These are phyloP conservation scores for Microtus ochrogaster DNA, from an alignment of 2,113 vertebrate genomes.

Conservation along the genomic window DNA sequence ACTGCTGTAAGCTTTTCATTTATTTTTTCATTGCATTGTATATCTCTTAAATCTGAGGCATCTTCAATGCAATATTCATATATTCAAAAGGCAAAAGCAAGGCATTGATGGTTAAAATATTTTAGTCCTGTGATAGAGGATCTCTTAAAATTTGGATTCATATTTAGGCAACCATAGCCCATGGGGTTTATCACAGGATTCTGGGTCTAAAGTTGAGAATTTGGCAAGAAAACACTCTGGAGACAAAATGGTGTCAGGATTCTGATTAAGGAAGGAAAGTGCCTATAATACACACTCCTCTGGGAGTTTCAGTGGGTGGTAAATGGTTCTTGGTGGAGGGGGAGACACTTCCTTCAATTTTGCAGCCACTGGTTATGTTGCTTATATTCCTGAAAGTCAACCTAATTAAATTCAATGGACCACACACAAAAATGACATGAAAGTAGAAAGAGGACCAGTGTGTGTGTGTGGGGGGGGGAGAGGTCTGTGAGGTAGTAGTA, in stretches of 20 bases:
- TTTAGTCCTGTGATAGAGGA: neutral
- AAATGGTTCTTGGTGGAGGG: neutral
- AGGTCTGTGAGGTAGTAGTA: neutral
- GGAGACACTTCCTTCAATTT: neutral
- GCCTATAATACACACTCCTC: no score
- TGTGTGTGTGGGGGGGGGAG: no score
- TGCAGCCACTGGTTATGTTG: neutral
- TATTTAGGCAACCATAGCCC: neutral
- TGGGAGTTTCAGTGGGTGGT: neutral
- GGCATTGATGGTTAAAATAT: neutral
- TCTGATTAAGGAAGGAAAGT: neutral
- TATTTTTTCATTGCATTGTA: neutral
- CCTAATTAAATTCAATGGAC: neutral
- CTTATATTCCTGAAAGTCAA: neutral
- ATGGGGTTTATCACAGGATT: neutral
- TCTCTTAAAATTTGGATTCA: neutral
- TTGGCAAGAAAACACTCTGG: neutral
- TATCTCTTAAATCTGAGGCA: neutral
- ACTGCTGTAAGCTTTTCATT: neutral
- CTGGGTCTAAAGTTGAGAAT: neutral
- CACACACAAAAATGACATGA: neutral
- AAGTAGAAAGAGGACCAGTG: neutral
- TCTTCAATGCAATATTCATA: neutral
- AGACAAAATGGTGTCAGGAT: rapidly evolving
- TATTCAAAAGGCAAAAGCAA: neutral